Evolutionary conservation across 2,113 vertebrate species (phyloP), one percentile per base, ranked within the genome.

Genomic region (Sphyrna mokarran): DNA sequence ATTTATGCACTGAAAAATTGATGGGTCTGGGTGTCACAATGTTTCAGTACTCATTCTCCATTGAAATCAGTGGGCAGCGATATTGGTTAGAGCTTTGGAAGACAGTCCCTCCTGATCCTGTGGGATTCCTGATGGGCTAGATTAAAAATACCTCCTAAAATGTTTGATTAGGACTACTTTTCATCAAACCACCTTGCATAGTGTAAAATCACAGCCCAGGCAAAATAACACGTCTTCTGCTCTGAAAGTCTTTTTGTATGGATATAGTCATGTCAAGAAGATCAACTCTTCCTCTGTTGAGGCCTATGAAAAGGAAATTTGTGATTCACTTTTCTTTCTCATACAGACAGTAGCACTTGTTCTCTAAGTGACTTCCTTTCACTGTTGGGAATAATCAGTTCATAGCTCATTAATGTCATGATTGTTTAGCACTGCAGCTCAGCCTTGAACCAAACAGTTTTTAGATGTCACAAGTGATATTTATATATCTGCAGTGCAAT

Each of bases 331-430:
- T 91, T 66, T n/a, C 89, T 58, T 61, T 58, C 33, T 89, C 33
- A 23, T 26, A 63, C n/a, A 91, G 89, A 63, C 89, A 61, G 18
- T 91, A 91, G 61, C 89, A n/a, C 16, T 91, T 33, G 61, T 33
- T 37, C 58, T 61, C 89, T 91, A n/a, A 91, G 89, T n/a, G 58
- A 91, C 66, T 91, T 91, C 58, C 89, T 91, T 91, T 63, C 20
- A 91, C n/a, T 16, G 61, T 66, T 63, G 61, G n/a, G 89, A 33
- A 91, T 66, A 63, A 66, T 91, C 89, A 91, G 61, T 91, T 91
- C 61, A 91, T 63, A 63, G 89, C 33, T 13, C 61, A 91, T 91
- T 91, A 63, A 91, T 37, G 61, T 91, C 61, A 90, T 26, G 20
- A 18, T 63, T 66, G 61, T 91, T 91, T 91, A 63, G 89, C 58